phyloP scores from a whole-genome alignment of 2,888 invertebrate genomes.

The Erebia palarica region DNA sequence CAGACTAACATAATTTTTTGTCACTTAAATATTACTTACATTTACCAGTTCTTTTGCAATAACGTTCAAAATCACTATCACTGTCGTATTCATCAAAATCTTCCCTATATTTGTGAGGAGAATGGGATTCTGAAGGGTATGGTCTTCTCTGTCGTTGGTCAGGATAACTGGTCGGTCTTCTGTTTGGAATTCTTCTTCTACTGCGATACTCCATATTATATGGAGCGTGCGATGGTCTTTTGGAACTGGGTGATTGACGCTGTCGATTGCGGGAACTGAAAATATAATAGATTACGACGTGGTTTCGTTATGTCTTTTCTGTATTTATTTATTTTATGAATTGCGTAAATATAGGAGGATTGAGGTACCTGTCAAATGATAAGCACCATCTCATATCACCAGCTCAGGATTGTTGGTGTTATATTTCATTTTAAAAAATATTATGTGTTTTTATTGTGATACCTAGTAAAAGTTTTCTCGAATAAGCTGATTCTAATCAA shows the following conservation, averaged over 20 bases:
- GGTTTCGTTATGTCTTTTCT: neutral
- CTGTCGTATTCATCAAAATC: slow-evolving; percentile 58
- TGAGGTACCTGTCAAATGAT: no score
- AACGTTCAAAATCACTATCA: slow-evolving; percentile 49
- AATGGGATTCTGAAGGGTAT: slow-evolving; percentile 38
- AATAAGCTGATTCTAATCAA: no score
- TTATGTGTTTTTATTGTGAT: no score
- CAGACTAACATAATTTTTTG: neutral
- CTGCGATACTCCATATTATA: slow-evolving; percentile 59
- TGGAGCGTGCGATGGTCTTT: slow-evolving; percentile 60
- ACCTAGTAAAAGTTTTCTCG: no score
- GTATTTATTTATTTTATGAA: no score
- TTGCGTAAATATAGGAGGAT: no score
- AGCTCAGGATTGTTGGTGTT: no score
- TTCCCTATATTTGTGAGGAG: slow-evolving; percentile 51
- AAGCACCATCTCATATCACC: no score
- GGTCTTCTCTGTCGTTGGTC: slow-evolving; percentile 43
- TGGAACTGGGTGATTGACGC: slow-evolving; percentile 40
- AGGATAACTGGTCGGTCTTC: slow-evolving; percentile 46
- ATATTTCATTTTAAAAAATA: no score
- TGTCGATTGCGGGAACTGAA: slow-evolving; percentile 59
- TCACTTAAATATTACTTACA: slow-evolving; percentile 48
- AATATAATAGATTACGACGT: slow-evolving; percentile 27
- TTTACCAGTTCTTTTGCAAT: slow-evolving; percentile 64
- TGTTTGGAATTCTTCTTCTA: slow-evolving; percentile 60